These are phyloP conservation scores for Galaxea fascicularis DNA, from an alignment of 92 coral and sea anemone genomes.

Conservation along the genomic window DNA sequence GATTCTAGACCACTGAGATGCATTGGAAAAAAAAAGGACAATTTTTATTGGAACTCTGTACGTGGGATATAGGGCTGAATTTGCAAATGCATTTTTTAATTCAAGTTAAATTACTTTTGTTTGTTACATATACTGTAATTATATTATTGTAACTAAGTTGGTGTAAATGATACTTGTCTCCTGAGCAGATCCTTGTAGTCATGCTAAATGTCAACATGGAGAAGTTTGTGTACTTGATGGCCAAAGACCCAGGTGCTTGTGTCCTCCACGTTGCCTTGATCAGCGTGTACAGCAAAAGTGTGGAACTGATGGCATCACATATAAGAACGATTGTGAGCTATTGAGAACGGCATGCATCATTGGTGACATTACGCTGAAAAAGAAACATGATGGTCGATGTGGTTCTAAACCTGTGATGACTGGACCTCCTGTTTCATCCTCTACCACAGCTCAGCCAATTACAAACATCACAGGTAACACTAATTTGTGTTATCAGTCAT, in stretches of 20 bases:
- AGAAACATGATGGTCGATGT: conserved; percentile 29
- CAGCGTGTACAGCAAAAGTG: conserved; percentile 54
- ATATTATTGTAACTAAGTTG: not conserved
- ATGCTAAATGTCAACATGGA: conserved; percentile 66
- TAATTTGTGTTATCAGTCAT: too few relatives aligned
- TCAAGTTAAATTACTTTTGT: not conserved
- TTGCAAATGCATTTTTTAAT: too few relatives aligned
- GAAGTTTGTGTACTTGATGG: conserved; percentile 66
- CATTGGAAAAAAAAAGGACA: too few relatives aligned
- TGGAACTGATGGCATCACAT: conserved; percentile 77
- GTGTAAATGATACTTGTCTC: not conserved
- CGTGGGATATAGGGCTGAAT: too few relatives aligned
- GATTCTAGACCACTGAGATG: too few relatives aligned
- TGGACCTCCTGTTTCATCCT: not conserved
- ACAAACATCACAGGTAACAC: conserved; percentile 18
- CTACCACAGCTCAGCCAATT: not conserved
- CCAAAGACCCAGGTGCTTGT: conserved; percentile 62
- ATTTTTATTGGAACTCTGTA: too few relatives aligned
- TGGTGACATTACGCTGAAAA: conserved; percentile 42
- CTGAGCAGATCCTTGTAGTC: conserved; percentile 72
- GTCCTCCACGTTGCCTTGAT: conserved; percentile 74
- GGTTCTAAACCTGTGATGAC: conserved; percentile 7
- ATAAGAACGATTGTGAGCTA: conserved; percentile 69
- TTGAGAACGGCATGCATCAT: conserved; percentile 74
- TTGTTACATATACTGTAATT: not conserved